These are phyloP conservation scores for Colius striatus DNA, from an alignment of 2,113 vertebrate species.

Conservation along the genomic window DNA sequence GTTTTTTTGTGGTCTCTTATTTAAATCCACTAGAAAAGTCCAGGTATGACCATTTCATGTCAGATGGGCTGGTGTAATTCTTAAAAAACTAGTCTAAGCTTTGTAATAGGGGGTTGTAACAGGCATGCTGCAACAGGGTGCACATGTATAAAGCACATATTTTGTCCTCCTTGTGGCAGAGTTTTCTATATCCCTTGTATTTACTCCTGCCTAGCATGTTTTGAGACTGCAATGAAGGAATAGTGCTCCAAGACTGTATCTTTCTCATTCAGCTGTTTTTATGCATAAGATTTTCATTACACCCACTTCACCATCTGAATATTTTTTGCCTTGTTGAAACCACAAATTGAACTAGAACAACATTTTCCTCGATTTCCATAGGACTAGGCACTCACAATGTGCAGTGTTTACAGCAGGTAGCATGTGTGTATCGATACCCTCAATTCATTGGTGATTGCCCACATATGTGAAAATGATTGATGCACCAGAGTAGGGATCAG, in stretches of 20 bases:
- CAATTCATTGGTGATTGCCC: accelerated
- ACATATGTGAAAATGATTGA: accelerated
- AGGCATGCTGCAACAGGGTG: neutral
- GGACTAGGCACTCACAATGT: accelerated
- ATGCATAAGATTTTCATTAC: neutral
- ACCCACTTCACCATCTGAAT: neutral
- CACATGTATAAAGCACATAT: neutral
- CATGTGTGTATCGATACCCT: accelerated
- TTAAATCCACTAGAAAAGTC: neutral
- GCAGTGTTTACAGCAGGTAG: neutral
- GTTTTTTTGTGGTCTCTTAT: neutral
- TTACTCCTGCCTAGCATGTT: neutral
- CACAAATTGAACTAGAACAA: neutral
- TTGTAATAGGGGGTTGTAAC: neutral
- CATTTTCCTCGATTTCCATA: neutral
- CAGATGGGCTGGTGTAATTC: neutral
- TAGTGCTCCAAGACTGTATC: neutral
- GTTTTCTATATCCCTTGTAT: neutral
- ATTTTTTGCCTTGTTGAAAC: neutral
- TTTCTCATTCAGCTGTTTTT: neutral
- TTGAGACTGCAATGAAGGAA: neutral
- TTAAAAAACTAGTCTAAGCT: too few relatives aligned
- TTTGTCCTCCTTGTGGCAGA: neutral
- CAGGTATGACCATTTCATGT: accelerated
- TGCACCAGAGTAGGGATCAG: too few relatives aligned